Percentiles rank a stretch among this genome's conserved stretches.
These are phyloP conservation scores for Bombus difficillimus DNA, from an alignment of 1,140 invertebrate species.

Conservation along the genomic window DNA sequence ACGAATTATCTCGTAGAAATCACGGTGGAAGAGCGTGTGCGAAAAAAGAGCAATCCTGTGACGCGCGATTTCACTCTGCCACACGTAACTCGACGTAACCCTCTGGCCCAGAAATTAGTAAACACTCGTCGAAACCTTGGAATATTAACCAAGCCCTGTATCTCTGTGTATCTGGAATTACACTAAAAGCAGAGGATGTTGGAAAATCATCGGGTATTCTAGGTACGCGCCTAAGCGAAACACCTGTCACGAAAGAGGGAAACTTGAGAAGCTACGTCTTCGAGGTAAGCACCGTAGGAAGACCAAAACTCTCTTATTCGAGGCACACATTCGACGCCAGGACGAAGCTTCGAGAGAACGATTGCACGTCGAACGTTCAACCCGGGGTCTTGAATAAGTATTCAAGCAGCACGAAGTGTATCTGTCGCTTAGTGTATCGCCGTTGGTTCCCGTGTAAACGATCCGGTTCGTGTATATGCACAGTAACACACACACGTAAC, in stretches of 20 bases:
- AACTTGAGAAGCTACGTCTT: neutral
- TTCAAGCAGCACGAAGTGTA: neutral
- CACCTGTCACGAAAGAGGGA: slow-evolving; percentile 10
- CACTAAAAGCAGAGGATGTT: neutral
- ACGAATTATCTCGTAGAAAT: too few relatives aligned
- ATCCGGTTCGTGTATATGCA: neutral
- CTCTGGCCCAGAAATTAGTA: neutral
- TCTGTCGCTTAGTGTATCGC: neutral
- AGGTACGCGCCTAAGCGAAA: neutral
- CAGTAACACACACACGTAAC: neutral
- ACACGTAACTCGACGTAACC: too few relatives aligned
- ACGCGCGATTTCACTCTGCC: too few relatives aligned
- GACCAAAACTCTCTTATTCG: slow-evolving; percentile 4
- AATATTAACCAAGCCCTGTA: neutral
- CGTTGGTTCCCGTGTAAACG: neutral
- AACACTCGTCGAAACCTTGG: neutral
- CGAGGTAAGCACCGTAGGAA: neutral
- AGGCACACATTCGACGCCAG: neutral
- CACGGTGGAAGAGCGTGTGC: too few relatives aligned
- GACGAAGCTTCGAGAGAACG: neutral
- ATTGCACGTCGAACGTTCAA: neutral
- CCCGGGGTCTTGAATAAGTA: neutral
- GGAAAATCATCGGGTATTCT: neutral
- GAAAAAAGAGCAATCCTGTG: neutral
- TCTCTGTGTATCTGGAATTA: neutral